Conservation (phyloP, 2,113 vertebrate species). For the Martes martes region DNA sequence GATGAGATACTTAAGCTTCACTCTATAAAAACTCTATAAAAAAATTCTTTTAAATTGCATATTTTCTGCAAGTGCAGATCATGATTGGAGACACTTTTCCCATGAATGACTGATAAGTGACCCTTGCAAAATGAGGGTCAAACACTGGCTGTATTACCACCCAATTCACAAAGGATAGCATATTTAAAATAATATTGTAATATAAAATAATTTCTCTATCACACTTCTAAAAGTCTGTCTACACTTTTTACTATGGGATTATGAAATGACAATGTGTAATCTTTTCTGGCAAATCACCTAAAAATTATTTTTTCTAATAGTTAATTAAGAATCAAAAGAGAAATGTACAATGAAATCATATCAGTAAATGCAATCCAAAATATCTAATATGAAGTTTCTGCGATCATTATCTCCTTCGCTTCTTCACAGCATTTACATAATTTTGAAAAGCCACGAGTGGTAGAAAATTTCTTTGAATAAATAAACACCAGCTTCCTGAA, state of each 20-base stretch:
- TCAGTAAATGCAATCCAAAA: slow-evolving; percentile 43
- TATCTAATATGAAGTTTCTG: background rate
- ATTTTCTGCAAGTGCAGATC: background rate
- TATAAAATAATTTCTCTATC: background rate
- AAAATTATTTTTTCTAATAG: slow-evolving; percentile 51
- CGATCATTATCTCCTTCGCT: slow-evolving; percentile 23
- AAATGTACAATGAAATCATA: slow-evolving; percentile 33
- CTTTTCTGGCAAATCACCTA: slow-evolving; percentile 45
- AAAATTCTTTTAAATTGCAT: background rate
- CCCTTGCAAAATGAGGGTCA: background rate
- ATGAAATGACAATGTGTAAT: slow-evolving; percentile 2
- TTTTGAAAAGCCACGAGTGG: background rate
- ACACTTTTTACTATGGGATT: slow-evolving; percentile 26
- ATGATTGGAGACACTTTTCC: background rate
- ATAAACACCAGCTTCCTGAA: slow-evolving; percentile 3
- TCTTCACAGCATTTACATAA: slow-evolving; percentile 4
- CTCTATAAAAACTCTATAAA: background rate
- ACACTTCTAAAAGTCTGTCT: background rate
- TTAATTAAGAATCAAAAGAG: slow-evolving; percentile 52
- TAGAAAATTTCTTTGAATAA: background rate
- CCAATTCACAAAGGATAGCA: background rate
- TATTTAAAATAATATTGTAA: background rate
- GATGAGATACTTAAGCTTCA: background rate
- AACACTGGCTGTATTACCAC: background rate
- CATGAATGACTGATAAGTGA: fast-evolving